phyloP scores from a whole-genome alignment of 2,113 vertebrate genomes.

The Carassius carassius region DNA sequence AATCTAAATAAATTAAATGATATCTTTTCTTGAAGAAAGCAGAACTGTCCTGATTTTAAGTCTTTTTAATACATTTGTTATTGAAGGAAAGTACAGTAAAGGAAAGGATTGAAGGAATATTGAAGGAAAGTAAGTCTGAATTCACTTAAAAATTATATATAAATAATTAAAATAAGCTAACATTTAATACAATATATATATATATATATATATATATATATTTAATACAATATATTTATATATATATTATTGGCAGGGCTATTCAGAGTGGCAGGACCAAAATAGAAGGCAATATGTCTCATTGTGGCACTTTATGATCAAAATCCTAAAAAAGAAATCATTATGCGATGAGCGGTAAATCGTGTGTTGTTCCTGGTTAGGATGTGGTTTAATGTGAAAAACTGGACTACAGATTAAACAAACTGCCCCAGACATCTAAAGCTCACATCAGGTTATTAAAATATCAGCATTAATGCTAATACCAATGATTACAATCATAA shows the following conservation, averaged over 20 bases:
- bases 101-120: no score
- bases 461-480: conserved; percentile 38
- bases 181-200: no score
- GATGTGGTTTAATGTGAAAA: neutral
- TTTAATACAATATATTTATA: no score
- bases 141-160: no score
- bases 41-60: neutral
- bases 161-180: no score
- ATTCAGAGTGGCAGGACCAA: neutral
- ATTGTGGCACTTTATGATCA: neutral
- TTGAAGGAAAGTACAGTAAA: neutral
- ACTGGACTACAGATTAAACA: conserved; percentile 52
- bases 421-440: conserved; percentile 14
- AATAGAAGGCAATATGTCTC: neutral
- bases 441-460: conserved; percentile 19
- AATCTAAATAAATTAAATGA: neutral
- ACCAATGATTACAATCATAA: conserved; percentile 47
- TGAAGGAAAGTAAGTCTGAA: neutral
- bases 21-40: neutral
- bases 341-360: neutral
- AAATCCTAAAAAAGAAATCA: neutral
- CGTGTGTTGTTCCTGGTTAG: conserved; percentile 10
- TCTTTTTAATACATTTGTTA: neutral
- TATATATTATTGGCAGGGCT: neutral
- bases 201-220: no score